Evolutionary conservation across 2,113 vertebrate genomes (phyloP).

Genomic region (Cariama cristata): DNA sequence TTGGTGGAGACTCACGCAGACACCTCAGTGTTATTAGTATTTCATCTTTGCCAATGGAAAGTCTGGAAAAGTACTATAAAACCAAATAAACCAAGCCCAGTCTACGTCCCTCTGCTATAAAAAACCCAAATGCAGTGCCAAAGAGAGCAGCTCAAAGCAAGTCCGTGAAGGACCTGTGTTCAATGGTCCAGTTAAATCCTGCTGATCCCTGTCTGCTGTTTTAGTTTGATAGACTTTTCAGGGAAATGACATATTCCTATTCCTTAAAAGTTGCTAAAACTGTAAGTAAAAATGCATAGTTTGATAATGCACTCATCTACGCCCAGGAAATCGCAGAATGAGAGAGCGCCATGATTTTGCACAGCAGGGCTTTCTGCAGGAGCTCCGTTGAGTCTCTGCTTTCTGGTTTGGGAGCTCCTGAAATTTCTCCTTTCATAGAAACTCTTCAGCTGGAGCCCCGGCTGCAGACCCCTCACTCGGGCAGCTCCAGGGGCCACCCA

Average conservation of each 20-base stretch:
- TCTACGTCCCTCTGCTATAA: background rate
- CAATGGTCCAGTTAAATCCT: background rate
- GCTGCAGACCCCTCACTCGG: background rate
- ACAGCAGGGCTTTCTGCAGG: background rate
- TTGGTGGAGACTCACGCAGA: background rate
- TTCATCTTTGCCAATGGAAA: background rate
- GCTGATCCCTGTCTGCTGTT: background rate
- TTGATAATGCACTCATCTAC: background rate
- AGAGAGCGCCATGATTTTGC: rapidly evolving
- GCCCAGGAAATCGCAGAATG: background rate
- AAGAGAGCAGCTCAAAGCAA: background rate
- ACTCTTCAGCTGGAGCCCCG: background rate
- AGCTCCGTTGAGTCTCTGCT: rapidly evolving
- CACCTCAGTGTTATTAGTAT: background rate
- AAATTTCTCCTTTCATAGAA: background rate
- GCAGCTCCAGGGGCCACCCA: background rate
- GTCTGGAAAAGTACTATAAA: background rate
- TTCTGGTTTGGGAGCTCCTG: background rate
- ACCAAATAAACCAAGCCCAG: background rate
- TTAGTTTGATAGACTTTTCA: background rate
- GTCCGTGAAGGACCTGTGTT: background rate
- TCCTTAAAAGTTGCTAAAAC: background rate
- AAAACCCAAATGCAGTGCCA: background rate
- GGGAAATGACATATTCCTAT: background rate
- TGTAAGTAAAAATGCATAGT: background rate